phyloP scores from a whole-genome alignment of 2,113 vertebrate genomes.

The Leucoraja erinaceus region DNA sequence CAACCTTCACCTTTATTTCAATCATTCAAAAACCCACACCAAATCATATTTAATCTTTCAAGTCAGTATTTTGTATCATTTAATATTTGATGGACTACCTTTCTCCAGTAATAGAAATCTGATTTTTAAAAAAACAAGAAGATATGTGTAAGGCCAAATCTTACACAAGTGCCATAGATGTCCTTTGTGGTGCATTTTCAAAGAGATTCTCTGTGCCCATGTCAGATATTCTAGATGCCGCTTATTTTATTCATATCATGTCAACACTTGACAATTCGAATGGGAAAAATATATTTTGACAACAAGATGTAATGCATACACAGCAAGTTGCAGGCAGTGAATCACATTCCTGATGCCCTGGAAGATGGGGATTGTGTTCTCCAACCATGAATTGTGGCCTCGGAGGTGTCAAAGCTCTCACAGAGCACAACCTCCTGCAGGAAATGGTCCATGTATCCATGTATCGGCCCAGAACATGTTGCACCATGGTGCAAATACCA shows the following conservation, averaged over 20 bases:
- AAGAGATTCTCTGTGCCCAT: not conserved
- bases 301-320: not conserved
- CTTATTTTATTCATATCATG: no score
- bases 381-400: not conserved
- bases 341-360: not conserved
- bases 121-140: not conserved
- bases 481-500: not conserved
- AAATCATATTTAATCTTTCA: not conserved
- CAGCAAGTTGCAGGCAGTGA: not conserved
- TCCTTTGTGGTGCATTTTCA: not conserved
- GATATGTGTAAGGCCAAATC: not conserved
- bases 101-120: not conserved
- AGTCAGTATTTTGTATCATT: not conserved
- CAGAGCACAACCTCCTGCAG: not conserved
- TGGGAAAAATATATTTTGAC: slow-evolving; percentile 8
- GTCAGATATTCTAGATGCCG: not conserved
- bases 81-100: not conserved
- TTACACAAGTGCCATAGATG: not conserved
- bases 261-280: not conserved
- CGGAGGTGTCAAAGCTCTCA: not conserved
- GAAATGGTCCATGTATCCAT: not conserved
- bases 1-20: not conserved
- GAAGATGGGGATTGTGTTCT: slow-evolving; percentile 17
- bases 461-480: not conserved
- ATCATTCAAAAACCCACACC: not conserved